Base-by-base conservation (phyloP, 2,113 vertebrate genomes). In the Tiliqua scincoides region DNA sequence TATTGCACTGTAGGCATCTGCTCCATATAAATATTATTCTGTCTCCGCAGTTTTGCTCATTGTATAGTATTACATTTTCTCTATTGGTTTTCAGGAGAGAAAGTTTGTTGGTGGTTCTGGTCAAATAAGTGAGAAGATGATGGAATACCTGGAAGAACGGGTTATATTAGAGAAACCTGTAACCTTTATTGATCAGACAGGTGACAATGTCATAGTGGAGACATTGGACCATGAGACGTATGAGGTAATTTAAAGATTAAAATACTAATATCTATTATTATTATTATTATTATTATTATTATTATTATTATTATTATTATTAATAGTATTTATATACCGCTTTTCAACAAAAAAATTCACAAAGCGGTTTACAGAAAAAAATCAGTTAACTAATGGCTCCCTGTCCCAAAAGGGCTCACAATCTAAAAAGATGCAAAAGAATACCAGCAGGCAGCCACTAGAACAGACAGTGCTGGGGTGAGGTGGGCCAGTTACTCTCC, bases 41-140 rank as follows among this genome's bases (percentile, higher is more conserved):
- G 68, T 0, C 2, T 2, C 18, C 54, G 4, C 21, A 6, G 0
- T 62, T 57, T 43, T 85, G 68, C 32, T 15, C 40, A 75, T 2
- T 17, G 82, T 18, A 18, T 23, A 48, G 65, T 76, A 9, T 76
- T 0, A 0, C 78, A 11, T 59, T 57, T 21, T 3, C 0, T 1
- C 43, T 83, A 70, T 18, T 89, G 48, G 92, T 32, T 71, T 94
- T 12, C 95, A 99, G 99, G 99, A 99, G 91, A 97, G 99, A 85
- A 99, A 99, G 91, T 99, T 99, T 96, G 85, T 96, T 6, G 99
- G 99, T 2, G 99, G 99, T 54, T 96, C 98, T n/a, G 91, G 95
- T 91, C 99, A 99, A 95, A 98, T 99, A 95, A 98, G 97, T 35
- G 98, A 99, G 91, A 92, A 88, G 88, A 98, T 99, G 84, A 97